Evolutionary conservation across 2,113 vertebrate species (phyloP).

Genomic region (Heteronetta atricapilla): DNA sequence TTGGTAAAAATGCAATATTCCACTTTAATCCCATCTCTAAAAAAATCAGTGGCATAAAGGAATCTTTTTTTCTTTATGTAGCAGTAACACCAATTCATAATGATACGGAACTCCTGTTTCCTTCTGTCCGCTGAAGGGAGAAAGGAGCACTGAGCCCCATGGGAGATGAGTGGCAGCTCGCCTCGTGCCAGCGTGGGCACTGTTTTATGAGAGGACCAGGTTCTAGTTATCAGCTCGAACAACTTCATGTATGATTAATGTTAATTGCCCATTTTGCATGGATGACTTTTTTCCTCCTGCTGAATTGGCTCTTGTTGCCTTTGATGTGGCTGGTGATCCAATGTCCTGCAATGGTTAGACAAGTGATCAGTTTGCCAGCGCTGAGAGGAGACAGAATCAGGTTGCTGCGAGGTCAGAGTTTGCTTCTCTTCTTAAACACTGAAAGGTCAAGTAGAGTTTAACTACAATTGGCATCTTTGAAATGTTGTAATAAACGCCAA

Average conservation of each 20-base stretch:
- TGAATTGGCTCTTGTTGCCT: slow-evolving; percentile 71
- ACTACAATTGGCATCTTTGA: slow-evolving; percentile 66
- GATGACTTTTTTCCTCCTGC: slow-evolving; percentile 57
- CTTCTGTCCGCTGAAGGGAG: neutral
- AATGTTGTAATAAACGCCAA: slow-evolving; percentile 70
- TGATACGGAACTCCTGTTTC: neutral
- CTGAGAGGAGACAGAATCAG: slow-evolving; percentile 70
- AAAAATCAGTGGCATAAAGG: neutral
- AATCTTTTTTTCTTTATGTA: neutral
- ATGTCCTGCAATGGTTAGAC: slow-evolving; percentile 69
- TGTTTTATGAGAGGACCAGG: slow-evolving; percentile 40
- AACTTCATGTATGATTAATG: slow-evolving; percentile 78
- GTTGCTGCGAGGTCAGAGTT: slow-evolving; percentile 69
- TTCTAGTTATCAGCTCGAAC: slow-evolving; percentile 60
- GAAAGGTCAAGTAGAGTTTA: slow-evolving; percentile 78
- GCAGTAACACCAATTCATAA: fast-evolving
- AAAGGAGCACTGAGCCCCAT: neutral
- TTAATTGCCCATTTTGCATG: slow-evolving; percentile 77
- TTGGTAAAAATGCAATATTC: neutral
- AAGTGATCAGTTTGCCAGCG: slow-evolving; percentile 70
- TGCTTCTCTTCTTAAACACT: slow-evolving; percentile 68
- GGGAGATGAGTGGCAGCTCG: neutral
- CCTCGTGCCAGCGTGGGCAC: neutral
- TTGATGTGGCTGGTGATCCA: slow-evolving; percentile 77
- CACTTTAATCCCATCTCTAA: neutral